Percentiles rank a stretch among this genome's conserved stretches.
Conservation (phyloP, 2,113 vertebrate genomes). For the Tragelaphus imberbis region DNA sequence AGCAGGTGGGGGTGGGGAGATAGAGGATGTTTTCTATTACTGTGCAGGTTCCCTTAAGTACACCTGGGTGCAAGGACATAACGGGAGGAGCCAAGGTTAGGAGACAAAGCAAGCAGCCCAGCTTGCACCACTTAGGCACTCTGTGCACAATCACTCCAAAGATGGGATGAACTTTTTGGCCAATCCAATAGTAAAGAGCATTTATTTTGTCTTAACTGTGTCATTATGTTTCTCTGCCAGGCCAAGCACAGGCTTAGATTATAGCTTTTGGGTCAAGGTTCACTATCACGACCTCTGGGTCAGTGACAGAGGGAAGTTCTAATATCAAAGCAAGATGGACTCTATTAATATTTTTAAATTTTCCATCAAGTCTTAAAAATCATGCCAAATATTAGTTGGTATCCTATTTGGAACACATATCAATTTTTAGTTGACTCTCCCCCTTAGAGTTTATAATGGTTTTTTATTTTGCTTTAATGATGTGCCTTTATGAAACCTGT, state of each 20-base stretch:
- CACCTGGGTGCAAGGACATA: background rate
- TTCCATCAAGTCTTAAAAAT: background rate
- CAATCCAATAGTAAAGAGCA: background rate
- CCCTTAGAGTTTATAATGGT: background rate
- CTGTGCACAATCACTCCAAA: constrained; percentile 63
- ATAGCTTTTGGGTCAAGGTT: background rate
- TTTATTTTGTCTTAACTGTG: background rate
- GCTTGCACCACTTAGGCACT: background rate
- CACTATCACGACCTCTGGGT: background rate
- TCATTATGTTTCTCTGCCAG: background rate
- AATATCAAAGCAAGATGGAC: background rate
- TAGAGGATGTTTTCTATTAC: constrained; percentile 33
- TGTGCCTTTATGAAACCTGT: background rate
- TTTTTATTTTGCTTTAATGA: background rate
- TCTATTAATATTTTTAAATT: background rate
- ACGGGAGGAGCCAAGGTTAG: background rate
- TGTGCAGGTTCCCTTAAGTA: constrained; percentile 69
- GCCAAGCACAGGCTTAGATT: background rate
- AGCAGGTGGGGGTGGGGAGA: background rate
- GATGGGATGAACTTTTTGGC: background rate
- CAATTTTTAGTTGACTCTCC: background rate
- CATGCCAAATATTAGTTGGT: background rate
- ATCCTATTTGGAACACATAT: background rate
- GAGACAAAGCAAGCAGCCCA: background rate
- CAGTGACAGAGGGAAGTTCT: background rate